Evolutionary conservation across 2,113 vertebrate species (phyloP).

Genomic region (Oncorhynchus mykiss): DNA sequence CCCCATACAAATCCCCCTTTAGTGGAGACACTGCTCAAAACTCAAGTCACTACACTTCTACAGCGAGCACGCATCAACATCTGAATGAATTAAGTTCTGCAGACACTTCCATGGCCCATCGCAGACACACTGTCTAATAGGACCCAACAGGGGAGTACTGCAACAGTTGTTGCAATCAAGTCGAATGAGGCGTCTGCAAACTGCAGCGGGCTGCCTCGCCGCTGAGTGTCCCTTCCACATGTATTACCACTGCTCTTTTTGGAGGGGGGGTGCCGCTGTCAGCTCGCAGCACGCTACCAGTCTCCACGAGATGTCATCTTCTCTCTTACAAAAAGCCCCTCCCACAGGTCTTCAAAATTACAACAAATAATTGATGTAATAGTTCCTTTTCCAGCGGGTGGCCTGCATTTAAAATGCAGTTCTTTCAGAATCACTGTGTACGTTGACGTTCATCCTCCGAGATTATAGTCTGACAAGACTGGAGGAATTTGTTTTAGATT

Average conservation of each 20-base stretch:
- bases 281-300: constrained; percentile 28
- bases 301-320: constrained; percentile 36
- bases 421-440: constrained; percentile 7
- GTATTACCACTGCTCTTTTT: constrained; percentile 40
- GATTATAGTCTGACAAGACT: constrained; percentile 29
- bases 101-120: constrained; percentile 33
- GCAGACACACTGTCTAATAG: constrained; percentile 24
- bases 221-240: constrained; percentile 36
- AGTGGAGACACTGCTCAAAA: background rate
- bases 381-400: constrained; percentile 33
- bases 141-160: constrained; percentile 43
- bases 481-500: constrained; percentile 24
- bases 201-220: constrained; percentile 25
- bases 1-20: background rate
- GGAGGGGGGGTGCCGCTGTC: constrained; percentile 20
- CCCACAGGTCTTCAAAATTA: constrained; percentile 32
- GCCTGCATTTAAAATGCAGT: constrained; percentile 27
- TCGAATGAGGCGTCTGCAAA: constrained; percentile 22
- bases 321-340: constrained; percentile 28
- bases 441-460: constrained; percentile 16
- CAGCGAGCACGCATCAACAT: background rate
- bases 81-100: constrained; percentile 7
- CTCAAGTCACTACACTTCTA: background rate
- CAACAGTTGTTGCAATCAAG: constrained; percentile 50
- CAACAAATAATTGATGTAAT: constrained; percentile 40